phyloP scores from a whole-genome alignment of 1,140 invertebrate genomes.

The Dreissena polymorpha region DNA sequence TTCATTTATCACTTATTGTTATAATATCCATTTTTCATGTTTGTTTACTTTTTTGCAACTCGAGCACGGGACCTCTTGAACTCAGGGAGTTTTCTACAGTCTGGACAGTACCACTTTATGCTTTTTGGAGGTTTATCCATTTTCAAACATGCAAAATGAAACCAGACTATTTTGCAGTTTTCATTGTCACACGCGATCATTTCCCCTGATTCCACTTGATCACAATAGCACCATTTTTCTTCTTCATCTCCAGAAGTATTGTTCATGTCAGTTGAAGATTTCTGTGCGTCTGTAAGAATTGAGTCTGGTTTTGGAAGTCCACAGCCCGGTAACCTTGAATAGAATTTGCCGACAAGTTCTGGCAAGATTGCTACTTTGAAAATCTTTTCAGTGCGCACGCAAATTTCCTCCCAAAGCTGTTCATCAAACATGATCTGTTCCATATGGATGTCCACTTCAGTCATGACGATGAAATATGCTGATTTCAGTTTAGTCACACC shows the following conservation, averaged over 20 bases:
- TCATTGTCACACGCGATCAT: constrained; percentile 43
- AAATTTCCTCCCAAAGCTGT: constrained; percentile 23
- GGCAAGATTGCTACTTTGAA: constrained; percentile 30
- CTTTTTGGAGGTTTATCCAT: constrained; percentile 11
- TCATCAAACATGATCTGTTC: constrained; percentile 38
- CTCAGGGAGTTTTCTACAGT: constrained; percentile 42
- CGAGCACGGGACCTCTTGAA: too few relatives aligned
- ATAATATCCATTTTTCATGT: too few relatives aligned
- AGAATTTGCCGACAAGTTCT: constrained; percentile 48
- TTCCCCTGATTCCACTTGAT: constrained; percentile 44
- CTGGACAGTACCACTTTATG: constrained; percentile 30
- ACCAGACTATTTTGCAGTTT: constrained; percentile 38
- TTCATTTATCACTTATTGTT: too few relatives aligned
- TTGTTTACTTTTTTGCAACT: too few relatives aligned
- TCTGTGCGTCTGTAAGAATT: background rate
- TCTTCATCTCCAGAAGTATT: background rate
- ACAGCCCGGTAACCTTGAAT: background rate
- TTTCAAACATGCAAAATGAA: constrained; percentile 38
- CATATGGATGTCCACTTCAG: constrained; percentile 19
- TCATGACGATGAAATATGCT: constrained; percentile 47
- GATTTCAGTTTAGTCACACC: constrained; percentile 17
- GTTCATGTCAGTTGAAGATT: background rate
- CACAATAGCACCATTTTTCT: constrained; percentile 35
- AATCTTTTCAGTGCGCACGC: background rate
- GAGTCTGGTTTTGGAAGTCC: background rate